A percentile compares a stretch with the other conserved stretches of the same genome.
These are phyloP conservation scores for Tokudaia tokunoshimensis DNA, from an alignment of 2,797 vertebrate genomes.

Conservation along the genomic window DNA sequence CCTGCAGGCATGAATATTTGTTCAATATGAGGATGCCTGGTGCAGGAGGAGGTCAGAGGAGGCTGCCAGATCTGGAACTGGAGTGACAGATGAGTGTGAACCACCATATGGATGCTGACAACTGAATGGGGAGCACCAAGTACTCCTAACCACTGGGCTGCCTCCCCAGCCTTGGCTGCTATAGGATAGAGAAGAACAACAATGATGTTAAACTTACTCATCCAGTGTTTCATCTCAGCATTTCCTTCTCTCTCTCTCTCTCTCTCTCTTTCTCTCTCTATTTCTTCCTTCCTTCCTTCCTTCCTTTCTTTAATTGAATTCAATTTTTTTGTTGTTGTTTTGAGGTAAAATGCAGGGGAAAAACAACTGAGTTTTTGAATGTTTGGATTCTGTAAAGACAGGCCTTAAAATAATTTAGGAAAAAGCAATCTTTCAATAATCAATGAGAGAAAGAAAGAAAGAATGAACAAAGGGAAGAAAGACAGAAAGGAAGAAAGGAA, in stretches of 20 bases:
- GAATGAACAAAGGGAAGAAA: not conserved
- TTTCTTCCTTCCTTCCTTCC: too few species aligned
- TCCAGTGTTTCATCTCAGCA: not conserved
- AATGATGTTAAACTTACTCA: not conserved
- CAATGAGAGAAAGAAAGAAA: not conserved
- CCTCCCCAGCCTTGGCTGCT: too few species aligned
- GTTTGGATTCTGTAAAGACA: conserved; percentile 9
- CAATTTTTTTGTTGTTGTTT: not conserved
- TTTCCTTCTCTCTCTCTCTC: too few species aligned
- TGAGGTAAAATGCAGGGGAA: not conserved
- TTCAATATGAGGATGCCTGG: not conserved
- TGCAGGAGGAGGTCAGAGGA: not conserved
- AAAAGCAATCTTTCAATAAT: conserved; percentile 4
- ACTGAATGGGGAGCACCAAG: not conserved
- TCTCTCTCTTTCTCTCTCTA: fast-evolving
- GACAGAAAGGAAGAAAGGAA: not conserved
- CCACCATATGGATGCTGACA: not conserved
- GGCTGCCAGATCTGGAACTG: not conserved
- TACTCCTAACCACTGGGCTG: not conserved
- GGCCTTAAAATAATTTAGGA: not conserved
- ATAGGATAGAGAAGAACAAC: not conserved
- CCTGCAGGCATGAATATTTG: not conserved
- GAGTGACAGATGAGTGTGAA: not conserved
- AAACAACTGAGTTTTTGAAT: not conserved
- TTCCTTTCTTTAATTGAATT: not conserved